Percentiles rank a stretch among this genome's conserved stretches.
These are phyloP conservation scores for Micromesistius poutassou DNA, from an alignment of 2,797 vertebrate species.

Conservation along the genomic window DNA sequence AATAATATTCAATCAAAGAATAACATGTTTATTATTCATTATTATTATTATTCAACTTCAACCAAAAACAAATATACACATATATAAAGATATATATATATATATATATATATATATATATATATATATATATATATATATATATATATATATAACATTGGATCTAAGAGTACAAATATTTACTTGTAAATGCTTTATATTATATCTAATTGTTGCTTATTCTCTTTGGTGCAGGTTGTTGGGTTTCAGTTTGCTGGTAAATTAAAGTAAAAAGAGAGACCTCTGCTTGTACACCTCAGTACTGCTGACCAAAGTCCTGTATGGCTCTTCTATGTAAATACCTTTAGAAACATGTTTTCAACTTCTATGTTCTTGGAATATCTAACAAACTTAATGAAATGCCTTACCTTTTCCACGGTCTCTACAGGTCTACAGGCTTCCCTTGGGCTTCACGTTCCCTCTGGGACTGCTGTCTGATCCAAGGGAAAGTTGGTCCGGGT, in stretches of 20 bases:
- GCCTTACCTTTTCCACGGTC: slow-evolving; percentile 63
- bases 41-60: not conserved
- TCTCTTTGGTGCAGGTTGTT: not conserved
- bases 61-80: not conserved
- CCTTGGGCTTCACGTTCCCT: slow-evolving; percentile 36
- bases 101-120: too few relatives aligned
- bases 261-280: not conserved
- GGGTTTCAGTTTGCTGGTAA: not conserved
- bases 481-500: slow-evolving; percentile 39
- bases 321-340: not conserved
- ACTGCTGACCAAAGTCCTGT: not conserved
- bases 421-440: slow-evolving; percentile 30
- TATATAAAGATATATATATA: too few relatives aligned
- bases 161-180: not conserved
- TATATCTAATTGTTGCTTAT: not conserved
- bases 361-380: not conserved
- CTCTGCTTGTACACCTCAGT: not conserved
- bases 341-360: not conserved
- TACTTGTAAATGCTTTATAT: not conserved
- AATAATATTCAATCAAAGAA: not conserved
- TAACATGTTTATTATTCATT: not conserved
- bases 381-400: not conserved
- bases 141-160: not conserved
- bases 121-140: too few relatives aligned
- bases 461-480: slow-evolving; percentile 7